Evolutionary conservation across 1,140 invertebrate species (phyloP).

Genomic region (Leptinotarsa texana): DNA sequence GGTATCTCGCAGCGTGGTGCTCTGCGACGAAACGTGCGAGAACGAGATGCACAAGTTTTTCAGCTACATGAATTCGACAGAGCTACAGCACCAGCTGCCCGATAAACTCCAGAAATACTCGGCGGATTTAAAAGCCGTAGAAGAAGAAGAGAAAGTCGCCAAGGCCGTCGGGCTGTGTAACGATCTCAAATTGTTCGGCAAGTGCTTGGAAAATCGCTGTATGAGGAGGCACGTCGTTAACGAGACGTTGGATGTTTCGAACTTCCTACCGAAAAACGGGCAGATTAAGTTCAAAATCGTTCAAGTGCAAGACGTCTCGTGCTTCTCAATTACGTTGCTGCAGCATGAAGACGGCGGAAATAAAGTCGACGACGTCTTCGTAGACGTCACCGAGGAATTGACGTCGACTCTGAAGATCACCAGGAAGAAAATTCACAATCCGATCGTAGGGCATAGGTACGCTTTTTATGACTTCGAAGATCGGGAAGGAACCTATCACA

Average conservation of each 20-base stretch:
- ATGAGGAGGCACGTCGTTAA: slow-evolving; percentile 39
- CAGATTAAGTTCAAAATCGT: slow-evolving; percentile 47
- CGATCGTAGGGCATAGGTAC: slow-evolving; percentile 25
- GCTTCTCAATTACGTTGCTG: slow-evolving; percentile 40
- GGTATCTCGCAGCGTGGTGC: slow-evolving; percentile 36
- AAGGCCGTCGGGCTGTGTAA: slow-evolving; percentile 39
- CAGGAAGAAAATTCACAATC: slow-evolving; percentile 20
- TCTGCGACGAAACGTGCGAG: slow-evolving; percentile 47
- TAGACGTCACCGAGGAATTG: slow-evolving; percentile 26
- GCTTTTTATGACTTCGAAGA: slow-evolving; percentile 32
- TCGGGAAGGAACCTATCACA: slow-evolving; percentile 31
- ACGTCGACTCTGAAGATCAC: slow-evolving; percentile 7
- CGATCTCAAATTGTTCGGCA: slow-evolving; percentile 43
- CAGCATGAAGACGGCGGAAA: slow-evolving; percentile 40
- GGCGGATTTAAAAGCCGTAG: slow-evolving; percentile 12
- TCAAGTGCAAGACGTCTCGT: slow-evolving; percentile 36
- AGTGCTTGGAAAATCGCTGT: slow-evolving; percentile 39
- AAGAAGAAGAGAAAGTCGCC: slow-evolving; percentile 41
- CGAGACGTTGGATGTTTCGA: slow-evolving; percentile 35
- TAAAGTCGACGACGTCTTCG: slow-evolving; percentile 28
- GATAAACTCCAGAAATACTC: slow-evolving; percentile 32
- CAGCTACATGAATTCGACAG: slow-evolving; percentile 35
- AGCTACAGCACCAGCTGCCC: slow-evolving; percentile 35
- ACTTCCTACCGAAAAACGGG: slow-evolving; percentile 42
- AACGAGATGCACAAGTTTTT: slow-evolving; percentile 39